Percentiles rank a stretch among this genome's conserved stretches.
Conservation (phyloP, 2,797 vertebrate species). For the Lacerta bilineata region DNA sequence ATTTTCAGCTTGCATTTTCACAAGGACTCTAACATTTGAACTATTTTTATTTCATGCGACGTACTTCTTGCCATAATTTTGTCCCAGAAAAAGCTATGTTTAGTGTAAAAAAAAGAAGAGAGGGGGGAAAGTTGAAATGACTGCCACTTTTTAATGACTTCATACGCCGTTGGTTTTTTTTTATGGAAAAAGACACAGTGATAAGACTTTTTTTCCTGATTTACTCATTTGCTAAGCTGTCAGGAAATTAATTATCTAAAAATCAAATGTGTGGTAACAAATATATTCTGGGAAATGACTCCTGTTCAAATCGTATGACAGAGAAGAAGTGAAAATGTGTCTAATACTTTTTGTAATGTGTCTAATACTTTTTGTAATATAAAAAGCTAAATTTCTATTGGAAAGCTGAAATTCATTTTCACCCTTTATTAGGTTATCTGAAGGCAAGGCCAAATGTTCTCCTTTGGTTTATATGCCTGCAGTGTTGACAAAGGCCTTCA, state of each 20-base stretch:
- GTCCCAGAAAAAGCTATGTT: background rate
- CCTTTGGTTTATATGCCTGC: background rate
- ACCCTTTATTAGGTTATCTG: background rate
- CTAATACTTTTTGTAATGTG: background rate
- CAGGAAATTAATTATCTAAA: conserved; percentile 49
- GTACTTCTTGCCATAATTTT: background rate
- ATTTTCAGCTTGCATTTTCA: too few species aligned
- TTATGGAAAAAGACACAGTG: conserved; percentile 5
- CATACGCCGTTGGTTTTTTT: fast-evolving
- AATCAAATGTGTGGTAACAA: conserved; percentile 19
- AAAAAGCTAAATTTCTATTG: conserved; percentile 7
- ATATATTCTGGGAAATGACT: conserved; percentile 26
- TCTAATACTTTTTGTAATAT: background rate
- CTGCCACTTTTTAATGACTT: background rate
- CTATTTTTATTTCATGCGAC: background rate
- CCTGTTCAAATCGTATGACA: conserved; percentile 16
- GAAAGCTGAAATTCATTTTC: background rate
- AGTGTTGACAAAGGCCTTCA: background rate
- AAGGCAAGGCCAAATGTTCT: background rate
- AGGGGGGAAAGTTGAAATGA: fast-evolving
- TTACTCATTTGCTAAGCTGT: conserved; percentile 23
- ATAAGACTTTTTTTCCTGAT: conserved; percentile 10
- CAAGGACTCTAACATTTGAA: background rate
- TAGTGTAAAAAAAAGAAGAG: background rate
- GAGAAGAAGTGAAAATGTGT: background rate